A percentile compares a stretch with the other conserved stretches of the same genome.
phyloP scores from a whole-genome alignment of 2,797 vertebrate genomes.

The Periparus ater region DNA sequence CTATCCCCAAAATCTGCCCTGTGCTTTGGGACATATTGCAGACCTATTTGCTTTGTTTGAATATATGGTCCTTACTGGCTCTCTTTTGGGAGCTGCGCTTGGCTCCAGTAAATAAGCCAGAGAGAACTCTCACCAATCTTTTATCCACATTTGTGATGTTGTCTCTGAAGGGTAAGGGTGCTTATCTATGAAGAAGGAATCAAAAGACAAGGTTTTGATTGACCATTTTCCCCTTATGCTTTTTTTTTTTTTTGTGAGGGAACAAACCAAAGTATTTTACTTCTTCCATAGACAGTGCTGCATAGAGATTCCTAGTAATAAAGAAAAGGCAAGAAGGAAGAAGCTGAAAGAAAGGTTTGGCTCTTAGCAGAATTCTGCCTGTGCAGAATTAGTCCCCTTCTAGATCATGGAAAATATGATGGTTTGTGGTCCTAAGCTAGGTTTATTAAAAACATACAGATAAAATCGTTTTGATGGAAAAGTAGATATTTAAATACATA shows the following conservation, averaged over 20 bases:
- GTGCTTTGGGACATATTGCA: not conserved
- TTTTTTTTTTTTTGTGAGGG: not conserved
- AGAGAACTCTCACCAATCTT: not conserved
- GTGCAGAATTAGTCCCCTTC: not conserved
- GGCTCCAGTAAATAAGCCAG: not conserved
- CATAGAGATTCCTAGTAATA: not conserved
- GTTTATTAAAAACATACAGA: not conserved
- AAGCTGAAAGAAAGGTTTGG: not conserved
- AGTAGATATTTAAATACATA: not conserved
- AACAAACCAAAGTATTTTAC: not conserved
- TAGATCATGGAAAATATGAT: not conserved
- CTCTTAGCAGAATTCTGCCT: not conserved
- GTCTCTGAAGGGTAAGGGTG: not conserved
- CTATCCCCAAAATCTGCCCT: not conserved
- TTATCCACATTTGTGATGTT: not conserved
- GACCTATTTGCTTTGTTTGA: not conserved
- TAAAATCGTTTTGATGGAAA: not conserved
- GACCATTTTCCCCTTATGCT: not conserved
- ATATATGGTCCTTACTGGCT: not conserved
- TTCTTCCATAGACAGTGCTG: not conserved
- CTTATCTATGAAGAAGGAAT: not conserved
- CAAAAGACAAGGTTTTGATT: not conserved
- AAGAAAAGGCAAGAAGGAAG: not conserved
- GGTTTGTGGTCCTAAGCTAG: not conserved
- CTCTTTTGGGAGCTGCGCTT: not conserved